Evolutionary conservation across 2,113 vertebrate species (phyloP), one percentile per base, ranked within the genome.

Genomic region (Nyctibius bracteatus): DNA sequence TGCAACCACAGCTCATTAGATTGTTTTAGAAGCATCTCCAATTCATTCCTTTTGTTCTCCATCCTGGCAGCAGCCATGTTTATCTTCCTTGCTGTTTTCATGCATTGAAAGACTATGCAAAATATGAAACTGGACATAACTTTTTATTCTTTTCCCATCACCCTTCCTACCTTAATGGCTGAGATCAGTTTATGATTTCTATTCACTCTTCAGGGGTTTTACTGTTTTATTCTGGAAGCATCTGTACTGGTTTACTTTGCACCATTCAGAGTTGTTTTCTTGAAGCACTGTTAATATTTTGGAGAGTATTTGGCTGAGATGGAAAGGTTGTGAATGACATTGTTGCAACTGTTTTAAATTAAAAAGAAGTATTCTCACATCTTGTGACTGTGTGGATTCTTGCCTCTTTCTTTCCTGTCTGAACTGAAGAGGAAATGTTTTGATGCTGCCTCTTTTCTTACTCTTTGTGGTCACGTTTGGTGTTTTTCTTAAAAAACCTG

Each of bases 311-410:
- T 95, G 88, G 96, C 92, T 97, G 92, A 96, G 96, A 90, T 95
- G 86, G 94, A 96, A 97, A 96, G 94, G 93, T 97, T 97, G 95
- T 97, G 96, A 97, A 97, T 97, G 96, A 96, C 52, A 68, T 96
- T 94, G 97, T 97, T 98, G 97, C 92, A 94, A 80, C 82, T 97
- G 82, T 98, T 98, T 98, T 98, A 97, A 98, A 98, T 98, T 98
- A 98, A 98, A 98, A 98, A 97, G 85, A 97, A 92, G 91, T 97
- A 96, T 98, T 98, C 97, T 97, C 97, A 97, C 97, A 95, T 97
- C 79, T 95, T 58, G 63, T 81, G 68, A 68, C 75, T 89, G 21
- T 44, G 83, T 94, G 91, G 62, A 68, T 96, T 95, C 68, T 88
- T 98, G 44, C 88, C 94, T 79, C 57, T 86, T 90, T 81, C 28